These are phyloP conservation scores for Abrostola triplasia DNA, from an alignment of 2,888 invertebrate genomes.

Conservation along the genomic window DNA sequence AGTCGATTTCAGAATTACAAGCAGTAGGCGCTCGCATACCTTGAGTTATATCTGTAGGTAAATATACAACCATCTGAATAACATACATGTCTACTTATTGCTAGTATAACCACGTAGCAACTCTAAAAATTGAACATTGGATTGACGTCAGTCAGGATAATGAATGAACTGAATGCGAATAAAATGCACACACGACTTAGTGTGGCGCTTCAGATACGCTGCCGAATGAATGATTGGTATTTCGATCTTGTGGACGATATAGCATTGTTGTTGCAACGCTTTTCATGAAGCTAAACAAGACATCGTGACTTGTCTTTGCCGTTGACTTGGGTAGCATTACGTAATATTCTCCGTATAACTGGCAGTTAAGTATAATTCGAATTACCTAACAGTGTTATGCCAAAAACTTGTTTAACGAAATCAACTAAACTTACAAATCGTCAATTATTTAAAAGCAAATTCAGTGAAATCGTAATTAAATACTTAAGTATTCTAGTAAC, in stretches of 20 bases:
- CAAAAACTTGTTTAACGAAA: constrained; percentile 6
- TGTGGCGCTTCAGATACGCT: not conserved
- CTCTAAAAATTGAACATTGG: constrained; percentile 41
- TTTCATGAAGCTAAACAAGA: not conserved
- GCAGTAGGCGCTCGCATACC: constrained; percentile 4
- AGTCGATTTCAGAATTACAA: constrained; percentile 29
- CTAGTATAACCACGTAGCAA: constrained; percentile 39
- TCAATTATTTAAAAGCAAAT: not conserved
- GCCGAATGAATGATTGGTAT: not conserved
- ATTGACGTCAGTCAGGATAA: constrained; percentile 46
- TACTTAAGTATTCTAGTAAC: no score
- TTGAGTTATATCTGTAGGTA: not conserved
- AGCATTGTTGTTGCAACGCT: not conserved
- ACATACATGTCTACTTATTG: constrained; percentile 12
- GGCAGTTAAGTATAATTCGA: not conserved
- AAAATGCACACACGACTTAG: constrained; percentile 6
- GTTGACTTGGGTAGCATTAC: constrained; percentile 16
- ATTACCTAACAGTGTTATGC: not conserved
- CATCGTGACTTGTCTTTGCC: not conserved
- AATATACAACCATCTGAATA: not conserved
- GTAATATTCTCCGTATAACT: constrained; percentile 21
- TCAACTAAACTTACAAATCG: not conserved
- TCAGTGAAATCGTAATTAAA: not conserved
- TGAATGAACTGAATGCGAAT: constrained; percentile 32
- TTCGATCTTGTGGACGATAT: constrained; percentile 3